Percentiles rank a stretch among this genome's conserved stretches.
Conservation (phyloP, 2,113 vertebrate species). For the Dermatemys mawii region DNA sequence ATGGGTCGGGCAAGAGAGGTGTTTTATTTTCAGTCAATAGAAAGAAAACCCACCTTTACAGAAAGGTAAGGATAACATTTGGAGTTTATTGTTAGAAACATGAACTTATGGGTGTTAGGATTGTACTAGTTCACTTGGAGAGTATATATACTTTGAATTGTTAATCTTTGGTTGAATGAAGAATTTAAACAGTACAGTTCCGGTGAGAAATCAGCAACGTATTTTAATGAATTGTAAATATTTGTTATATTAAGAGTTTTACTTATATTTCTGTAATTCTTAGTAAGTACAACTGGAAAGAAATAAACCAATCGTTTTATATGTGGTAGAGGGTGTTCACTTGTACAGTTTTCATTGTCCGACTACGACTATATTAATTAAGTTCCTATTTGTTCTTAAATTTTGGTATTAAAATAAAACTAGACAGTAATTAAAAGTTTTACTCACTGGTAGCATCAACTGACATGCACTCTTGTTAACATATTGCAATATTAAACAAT, state of each 20-base stretch:
- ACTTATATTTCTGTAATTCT: neutral
- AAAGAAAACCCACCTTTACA: neutral
- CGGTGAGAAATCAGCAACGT: neutral
- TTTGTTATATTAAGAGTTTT: neutral
- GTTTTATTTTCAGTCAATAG: neutral
- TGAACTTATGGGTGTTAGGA: neutral
- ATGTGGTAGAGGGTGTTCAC: neutral
- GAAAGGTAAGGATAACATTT: neutral
- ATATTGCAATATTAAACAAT: neutral
- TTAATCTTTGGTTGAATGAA: neutral
- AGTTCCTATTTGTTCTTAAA: neutral
- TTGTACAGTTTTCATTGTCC: neutral
- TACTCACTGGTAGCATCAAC: neutral
- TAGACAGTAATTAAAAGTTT: neutral
- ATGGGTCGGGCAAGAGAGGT: neutral
- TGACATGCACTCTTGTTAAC: neutral
- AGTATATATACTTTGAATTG: neutral
- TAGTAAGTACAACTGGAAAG: neutral
- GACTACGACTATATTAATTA: neutral
- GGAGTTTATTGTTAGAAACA: neutral
- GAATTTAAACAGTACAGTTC: neutral
- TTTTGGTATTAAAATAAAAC: constrained; percentile 9
- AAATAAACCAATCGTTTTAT: neutral
- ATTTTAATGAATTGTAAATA: neutral
- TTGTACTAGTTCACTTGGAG: neutral